Evolutionary conservation across 1,140 invertebrate genomes (phyloP), one percentile per base, ranked within the genome.

Genomic region (Solen grandis): DNA sequence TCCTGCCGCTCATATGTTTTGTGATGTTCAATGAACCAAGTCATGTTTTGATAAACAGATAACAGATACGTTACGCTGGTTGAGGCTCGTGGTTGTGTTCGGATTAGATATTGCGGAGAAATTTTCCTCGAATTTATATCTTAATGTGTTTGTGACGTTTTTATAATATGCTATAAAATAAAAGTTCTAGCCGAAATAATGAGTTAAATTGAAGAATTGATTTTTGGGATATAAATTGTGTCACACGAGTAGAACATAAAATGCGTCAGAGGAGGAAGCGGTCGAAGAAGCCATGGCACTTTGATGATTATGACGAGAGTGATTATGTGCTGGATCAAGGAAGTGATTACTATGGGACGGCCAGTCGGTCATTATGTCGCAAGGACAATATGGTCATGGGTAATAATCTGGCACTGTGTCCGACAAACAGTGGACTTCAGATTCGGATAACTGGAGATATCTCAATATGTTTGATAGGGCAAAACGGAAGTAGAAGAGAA

Each of bases 281-380:
- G 27, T 55, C 75, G 5, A 69, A 46, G n/a, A 78, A 78, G 54
- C 75, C 63, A 33, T 78, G 50, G 50, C 50, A 78, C 36, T 78
- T 78, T 78, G 75, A 78, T 78, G 75, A 78, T 59, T 78, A 78
- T 69, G 75, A 78, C 60, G 75, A 78, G 60, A 78, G 75, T 78
- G 75, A 78, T 55, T 78, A 78, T 59, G 35, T 31, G 22, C 22
- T 78, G 46, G 75, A 78, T 22, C 59, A 38, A 60, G 36, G n/a
- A 5, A 78, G 75, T 60, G 75, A 78, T 60, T 59, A n/a, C 19
- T 10, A 19, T 46, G 19, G 41, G 8, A 46, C 8, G 8, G 19
- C 8, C 41, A 46, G 41, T 46, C 41, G 41, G 8, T 8, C 41
- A 10, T 8, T 46, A 19, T 1, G 14, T 31, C 8, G 41, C 19